Evolutionary conservation across 2,888 invertebrate genomes (phyloP).

Genomic region (Aquatica leii): DNA sequence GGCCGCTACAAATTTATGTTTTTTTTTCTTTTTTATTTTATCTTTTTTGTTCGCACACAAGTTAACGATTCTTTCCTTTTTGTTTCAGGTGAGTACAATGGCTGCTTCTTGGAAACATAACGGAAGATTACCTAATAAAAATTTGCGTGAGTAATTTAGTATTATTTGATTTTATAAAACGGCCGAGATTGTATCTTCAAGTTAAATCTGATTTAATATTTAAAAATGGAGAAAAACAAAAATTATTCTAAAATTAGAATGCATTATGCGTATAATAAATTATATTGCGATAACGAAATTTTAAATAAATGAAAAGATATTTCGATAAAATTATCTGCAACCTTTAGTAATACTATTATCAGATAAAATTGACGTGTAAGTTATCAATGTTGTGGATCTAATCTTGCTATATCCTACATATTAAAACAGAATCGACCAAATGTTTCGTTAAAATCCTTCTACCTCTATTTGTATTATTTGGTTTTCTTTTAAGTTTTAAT

Average conservation of each 20-base stretch:
- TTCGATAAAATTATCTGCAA: slow-evolving; percentile 43
- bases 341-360: slow-evolving; percentile 47
- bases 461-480: too few species aligned
- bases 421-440: slow-evolving; percentile 14
- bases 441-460: not conserved
- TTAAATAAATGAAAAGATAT: slow-evolving; percentile 46
- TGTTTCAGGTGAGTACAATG: slow-evolving; percentile 24
- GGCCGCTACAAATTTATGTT: not conserved
- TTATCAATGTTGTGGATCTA: slow-evolving; percentile 43
- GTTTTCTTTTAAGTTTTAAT: too few species aligned
- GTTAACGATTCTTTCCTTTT: slow-evolving; percentile 13
- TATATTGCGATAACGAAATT: slow-evolving; percentile 45
- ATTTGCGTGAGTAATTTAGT: too few species aligned
- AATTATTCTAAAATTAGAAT: slow-evolving; percentile 25
- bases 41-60: not conserved
- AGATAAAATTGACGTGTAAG: slow-evolving; percentile 46
- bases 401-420: slow-evolving; percentile 35
- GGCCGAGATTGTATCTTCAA: too few species aligned
- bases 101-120: not conserved
- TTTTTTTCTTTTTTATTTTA: slow-evolving; percentile 1
- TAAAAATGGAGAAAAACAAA: too few species aligned
- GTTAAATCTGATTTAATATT: too few species aligned
- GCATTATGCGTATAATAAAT: slow-evolving; percentile 32
- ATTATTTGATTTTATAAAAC: too few species aligned
- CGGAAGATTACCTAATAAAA: too few species aligned